Evolutionary conservation across 2,113 vertebrate species (phyloP), one percentile per base, ranked within the genome.

Genomic region (Brachypteracias leptosomus): DNA sequence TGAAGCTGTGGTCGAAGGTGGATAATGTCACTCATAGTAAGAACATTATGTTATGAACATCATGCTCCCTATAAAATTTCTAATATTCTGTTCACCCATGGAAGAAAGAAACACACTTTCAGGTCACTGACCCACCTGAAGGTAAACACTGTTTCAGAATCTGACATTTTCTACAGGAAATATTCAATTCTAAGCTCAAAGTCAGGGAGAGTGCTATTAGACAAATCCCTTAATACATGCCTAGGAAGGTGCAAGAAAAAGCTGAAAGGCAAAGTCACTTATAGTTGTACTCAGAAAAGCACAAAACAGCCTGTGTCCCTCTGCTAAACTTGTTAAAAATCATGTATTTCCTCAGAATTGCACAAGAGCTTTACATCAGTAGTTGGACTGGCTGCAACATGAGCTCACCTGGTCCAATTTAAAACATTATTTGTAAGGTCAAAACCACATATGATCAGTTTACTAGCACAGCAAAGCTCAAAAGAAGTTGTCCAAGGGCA

Each of bases 281-380:
- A 10, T 0, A 51, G 25, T 2, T 66, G 16, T 13, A 46, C 7
- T 25, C n/a, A n/a, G 1, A 51, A 42, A 67, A 67, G 16, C 16
- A 54, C 31, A 47, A 76, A 83, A 44, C n/a, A 25, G 28, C 3
- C 5, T 25, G 33, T 14, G 6, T 46, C 46, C 36, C 42, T 52
- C n/a, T 25, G 25, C 6, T 68, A 51, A 19, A 26, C 40, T 57
- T 13, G 2, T 6, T 73, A 44, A 84, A 93, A 68, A 17, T 8
- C 54, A 54, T 1, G 2, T 14, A 33, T 38, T 74, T 81, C 47
- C 51, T 82, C 40, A 40, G 25, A 63, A 7, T 5, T 54, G 18
- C 24, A 35, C 17, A 28, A n/a, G 14, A 67, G 65, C 24, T 71
- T 63, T 28, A 62, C 35, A 33, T 7, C 40, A 61, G 28, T 13